phyloP scores from a whole-genome alignment of 2,113 vertebrate genomes.

The Elanoides forficatus region DNA sequence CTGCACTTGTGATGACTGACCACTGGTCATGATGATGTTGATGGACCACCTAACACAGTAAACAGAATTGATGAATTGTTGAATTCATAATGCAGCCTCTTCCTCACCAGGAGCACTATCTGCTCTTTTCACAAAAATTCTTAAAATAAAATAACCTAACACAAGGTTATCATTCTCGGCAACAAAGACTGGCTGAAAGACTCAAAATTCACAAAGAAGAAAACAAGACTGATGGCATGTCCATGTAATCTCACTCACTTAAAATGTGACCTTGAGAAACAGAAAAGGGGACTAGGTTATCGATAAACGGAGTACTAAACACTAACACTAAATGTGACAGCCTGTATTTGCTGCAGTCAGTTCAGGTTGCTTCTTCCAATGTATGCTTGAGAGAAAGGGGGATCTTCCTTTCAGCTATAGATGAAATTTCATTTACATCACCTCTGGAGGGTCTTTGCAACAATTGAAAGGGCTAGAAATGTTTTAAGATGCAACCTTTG shows the following conservation, averaged over 20 bases:
- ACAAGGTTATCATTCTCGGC: neutral
- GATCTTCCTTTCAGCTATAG: neutral
- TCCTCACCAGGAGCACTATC: neutral
- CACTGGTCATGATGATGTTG: fast-evolving
- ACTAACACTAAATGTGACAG: neutral
- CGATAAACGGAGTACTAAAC: neutral
- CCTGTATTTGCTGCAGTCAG: neutral
- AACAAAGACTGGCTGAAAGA: neutral
- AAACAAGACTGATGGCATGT: neutral
- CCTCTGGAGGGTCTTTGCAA: neutral
- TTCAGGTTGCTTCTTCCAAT: neutral
- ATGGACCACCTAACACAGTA: neutral
- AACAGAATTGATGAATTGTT: neutral
- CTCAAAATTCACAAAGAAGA: neutral
- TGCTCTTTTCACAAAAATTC: neutral
- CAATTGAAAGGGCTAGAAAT: neutral
- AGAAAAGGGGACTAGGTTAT: neutral
- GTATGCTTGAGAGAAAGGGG: neutral
- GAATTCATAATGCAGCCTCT: neutral
- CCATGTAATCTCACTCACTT: neutral
- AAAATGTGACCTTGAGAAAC: neutral
- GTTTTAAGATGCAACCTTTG: neutral
- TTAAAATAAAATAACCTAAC: neutral
- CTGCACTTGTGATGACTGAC: neutral
- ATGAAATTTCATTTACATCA: neutral